These are phyloP conservation scores for Eristalinus aeneus DNA, from an alignment of 2,888 invertebrate species.

Conservation along the genomic window DNA sequence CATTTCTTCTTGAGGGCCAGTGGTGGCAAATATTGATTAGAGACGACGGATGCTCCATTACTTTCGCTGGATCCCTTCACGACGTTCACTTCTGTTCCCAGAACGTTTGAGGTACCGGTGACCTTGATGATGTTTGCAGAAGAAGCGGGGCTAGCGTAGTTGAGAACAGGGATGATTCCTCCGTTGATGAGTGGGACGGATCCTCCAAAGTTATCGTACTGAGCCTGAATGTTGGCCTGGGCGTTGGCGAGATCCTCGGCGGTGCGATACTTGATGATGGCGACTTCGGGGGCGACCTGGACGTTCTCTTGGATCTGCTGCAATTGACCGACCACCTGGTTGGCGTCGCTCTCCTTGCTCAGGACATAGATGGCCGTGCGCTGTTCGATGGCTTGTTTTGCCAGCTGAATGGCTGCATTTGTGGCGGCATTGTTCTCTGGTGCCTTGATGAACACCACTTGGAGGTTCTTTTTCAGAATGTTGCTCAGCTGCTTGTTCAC, in stretches of 20 bases:
- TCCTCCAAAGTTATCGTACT: conserved; percentile 71
- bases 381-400: conserved; percentile 77
- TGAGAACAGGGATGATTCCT: conserved; percentile 74
- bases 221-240: conserved; percentile 69
- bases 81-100: not conserved
- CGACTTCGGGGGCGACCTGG: conserved; percentile 72
- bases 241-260: conserved; percentile 71
- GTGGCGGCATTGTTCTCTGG: conserved; percentile 78
- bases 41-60: not conserved
- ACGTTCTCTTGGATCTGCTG: conserved; percentile 65
- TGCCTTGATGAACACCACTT: conserved; percentile 78
- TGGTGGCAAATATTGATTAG: not conserved
- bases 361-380: conserved; percentile 80
- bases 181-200: conserved; percentile 62
- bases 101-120: not conserved
- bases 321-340: conserved; percentile 75
- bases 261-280: conserved; percentile 73
- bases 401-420: conserved; percentile 76
- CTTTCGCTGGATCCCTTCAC: not conserved
- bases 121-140: no score
- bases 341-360: conserved; percentile 76
- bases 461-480: conserved; percentile 74
- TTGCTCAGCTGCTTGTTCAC: conserved; percentile 60
- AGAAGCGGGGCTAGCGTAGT: conserved; percentile 72
- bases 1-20: no score